A percentile compares a stretch with the other conserved stretches of the same genome.
These are phyloP conservation scores for Gavialis gangeticus DNA, from an alignment of 2,113 vertebrate species.

Conservation along the genomic window DNA sequence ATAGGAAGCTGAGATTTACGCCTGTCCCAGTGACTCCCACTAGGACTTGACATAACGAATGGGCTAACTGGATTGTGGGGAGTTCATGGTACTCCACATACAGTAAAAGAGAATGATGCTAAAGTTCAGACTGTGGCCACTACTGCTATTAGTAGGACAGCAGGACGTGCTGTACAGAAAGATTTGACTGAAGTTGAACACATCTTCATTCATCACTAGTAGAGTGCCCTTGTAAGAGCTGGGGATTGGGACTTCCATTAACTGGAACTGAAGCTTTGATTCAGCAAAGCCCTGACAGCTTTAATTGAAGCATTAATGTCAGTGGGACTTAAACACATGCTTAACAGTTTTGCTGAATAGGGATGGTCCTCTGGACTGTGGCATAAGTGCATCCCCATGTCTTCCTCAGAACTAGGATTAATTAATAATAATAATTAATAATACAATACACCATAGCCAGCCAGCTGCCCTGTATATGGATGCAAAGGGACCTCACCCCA, in stretches of 20 bases:
- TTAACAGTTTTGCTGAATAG: background rate
- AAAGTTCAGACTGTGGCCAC: background rate
- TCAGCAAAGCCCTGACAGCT: background rate
- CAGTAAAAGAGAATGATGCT: accelerated
- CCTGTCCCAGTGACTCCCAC: background rate
- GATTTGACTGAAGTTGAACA: background rate
- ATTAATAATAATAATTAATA: too few relatives aligned
- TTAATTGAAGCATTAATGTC: background rate
- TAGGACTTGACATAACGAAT: background rate
- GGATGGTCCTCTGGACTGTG: slow-evolving; percentile 14
- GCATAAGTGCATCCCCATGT: slow-evolving; percentile 19
- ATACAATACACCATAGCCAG: too few relatives aligned
- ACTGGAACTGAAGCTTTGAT: accelerated
- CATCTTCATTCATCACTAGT: accelerated
- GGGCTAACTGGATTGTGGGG: background rate
- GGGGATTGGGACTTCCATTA: background rate
- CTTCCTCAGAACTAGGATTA: background rate
- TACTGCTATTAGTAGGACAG: background rate
- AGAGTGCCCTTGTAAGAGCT: background rate
- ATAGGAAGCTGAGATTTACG: background rate
- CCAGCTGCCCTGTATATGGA: too few relatives aligned
- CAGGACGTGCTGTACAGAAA: background rate
- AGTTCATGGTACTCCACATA: background rate
- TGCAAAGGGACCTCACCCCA: too few relatives aligned
- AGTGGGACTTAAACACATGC: background rate